phyloP scores from a whole-genome alignment of 2,113 vertebrate species.

The Eleginops maclovinus region DNA sequence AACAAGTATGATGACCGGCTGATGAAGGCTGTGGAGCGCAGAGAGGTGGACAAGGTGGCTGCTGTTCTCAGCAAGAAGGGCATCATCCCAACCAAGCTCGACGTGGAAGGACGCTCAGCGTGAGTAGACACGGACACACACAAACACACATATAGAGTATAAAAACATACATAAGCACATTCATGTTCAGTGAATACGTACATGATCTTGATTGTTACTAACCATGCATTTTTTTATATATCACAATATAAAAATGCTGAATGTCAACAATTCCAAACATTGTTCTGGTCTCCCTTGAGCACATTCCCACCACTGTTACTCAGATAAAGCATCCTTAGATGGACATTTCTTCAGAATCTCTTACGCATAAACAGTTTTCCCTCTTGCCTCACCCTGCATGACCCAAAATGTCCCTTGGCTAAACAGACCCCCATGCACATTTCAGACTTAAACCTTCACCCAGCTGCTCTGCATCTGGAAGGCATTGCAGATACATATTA shows the following conservation, averaged over 20 bases:
- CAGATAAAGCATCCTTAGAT: constrained; percentile 19
- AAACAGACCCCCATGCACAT: background rate
- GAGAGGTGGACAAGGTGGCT: constrained; percentile 94
- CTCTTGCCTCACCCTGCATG: background rate
- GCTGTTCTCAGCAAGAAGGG: constrained; percentile 94
- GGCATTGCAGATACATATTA: constrained; percentile 5
- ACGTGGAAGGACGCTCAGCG: constrained; percentile 96
- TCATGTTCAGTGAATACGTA: background rate
- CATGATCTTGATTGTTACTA: background rate
- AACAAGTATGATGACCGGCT: constrained; percentile 97
- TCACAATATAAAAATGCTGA: constrained; percentile 18
- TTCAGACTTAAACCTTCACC: constrained; percentile 2
- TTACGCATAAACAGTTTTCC: constrained; percentile 21
- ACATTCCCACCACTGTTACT: constrained; percentile 17
- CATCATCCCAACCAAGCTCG: constrained; percentile 92
- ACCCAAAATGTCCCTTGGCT: background rate
- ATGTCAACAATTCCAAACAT: constrained; percentile 42
- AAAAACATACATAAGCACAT: background rate
- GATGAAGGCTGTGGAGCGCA: constrained; percentile 97
- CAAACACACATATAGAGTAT: background rate
- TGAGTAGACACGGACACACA: constrained; percentile 82
- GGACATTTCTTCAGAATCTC: constrained; percentile 22
- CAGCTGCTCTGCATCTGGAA: constrained; percentile 15
- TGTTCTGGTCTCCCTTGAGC: background rate
- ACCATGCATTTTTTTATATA: background rate